A percentile compares a stretch with the other conserved stretches of the same genome.
These are phyloP conservation scores for Amblyraja radiata DNA, from an alignment of 2,797 vertebrate genomes.

Conservation along the genomic window DNA sequence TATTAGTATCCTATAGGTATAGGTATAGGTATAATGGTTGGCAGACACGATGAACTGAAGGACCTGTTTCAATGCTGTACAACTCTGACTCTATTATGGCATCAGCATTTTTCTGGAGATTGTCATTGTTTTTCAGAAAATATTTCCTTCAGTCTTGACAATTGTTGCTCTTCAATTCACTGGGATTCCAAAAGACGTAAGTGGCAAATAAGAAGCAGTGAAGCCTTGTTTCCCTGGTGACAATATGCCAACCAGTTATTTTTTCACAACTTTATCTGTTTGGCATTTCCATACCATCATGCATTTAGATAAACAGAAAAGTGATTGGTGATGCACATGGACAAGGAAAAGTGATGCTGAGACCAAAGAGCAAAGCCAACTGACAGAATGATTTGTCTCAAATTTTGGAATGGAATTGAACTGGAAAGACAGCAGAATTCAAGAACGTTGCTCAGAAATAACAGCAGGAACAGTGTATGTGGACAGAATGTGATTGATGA, in stretches of 20 bases:
- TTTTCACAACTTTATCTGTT: background rate
- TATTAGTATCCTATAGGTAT: no score
- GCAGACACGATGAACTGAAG: no score
- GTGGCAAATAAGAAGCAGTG: background rate
- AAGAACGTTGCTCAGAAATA: background rate
- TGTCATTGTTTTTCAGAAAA: background rate
- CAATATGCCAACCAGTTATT: background rate
- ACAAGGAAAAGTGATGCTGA: background rate
- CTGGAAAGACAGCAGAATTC: background rate
- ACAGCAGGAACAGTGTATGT: background rate
- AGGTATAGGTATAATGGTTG: no score
- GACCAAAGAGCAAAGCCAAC: background rate
- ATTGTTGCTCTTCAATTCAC: background rate
- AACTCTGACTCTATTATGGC: background rate
- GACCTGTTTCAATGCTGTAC: no score
- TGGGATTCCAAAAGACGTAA: background rate
- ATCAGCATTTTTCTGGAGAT: background rate
- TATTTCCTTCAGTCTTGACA: background rate
- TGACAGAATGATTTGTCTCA: background rate
- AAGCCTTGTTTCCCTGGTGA: background rate
- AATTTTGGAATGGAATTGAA: background rate
- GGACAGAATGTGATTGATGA: background rate
- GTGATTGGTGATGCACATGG: background rate
- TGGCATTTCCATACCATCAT: background rate
- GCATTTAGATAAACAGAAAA: background rate